Percentiles rank a stretch among this genome's conserved stretches.
phyloP scores from a whole-genome alignment of 2,113 vertebrate species.

The Speoplatyrhinus poulsoni region DNA sequence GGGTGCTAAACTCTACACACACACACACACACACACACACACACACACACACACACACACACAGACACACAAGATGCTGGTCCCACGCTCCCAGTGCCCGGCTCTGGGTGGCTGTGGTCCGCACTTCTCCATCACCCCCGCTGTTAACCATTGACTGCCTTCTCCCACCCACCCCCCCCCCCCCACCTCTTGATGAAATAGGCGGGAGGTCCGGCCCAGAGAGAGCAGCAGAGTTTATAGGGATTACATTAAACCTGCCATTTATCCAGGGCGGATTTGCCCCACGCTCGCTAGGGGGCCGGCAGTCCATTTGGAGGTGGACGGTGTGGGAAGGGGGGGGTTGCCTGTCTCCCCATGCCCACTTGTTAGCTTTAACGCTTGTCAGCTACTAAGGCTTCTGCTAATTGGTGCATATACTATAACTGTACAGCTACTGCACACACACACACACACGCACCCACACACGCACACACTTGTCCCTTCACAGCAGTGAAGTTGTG shows the following conservation, averaged over 20 bases:
- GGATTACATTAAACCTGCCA: conserved; percentile 78
- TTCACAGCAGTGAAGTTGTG: neutral
- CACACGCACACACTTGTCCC: neutral
- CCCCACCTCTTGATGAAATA: conserved; percentile 31
- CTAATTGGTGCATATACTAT: conserved; percentile 44
- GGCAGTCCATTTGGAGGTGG: conserved; percentile 54
- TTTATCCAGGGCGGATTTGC: conserved; percentile 69
- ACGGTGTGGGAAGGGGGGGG: conserved; percentile 20
- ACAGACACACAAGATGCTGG: conserved; percentile 53
- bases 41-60: neutral
- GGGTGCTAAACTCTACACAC: conserved; percentile 54
- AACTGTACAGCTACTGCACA: conserved; percentile 16
- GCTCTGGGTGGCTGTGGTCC: conserved; percentile 67
- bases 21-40: neutral
- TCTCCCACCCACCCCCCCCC: conserved; percentile 17
- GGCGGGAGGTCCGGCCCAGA: conserved; percentile 52
- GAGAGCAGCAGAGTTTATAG: conserved; percentile 71
- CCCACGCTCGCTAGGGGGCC: conserved; percentile 57
- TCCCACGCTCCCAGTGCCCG: conserved; percentile 72
- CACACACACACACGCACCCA: conserved; percentile 1
- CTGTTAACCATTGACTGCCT: conserved; percentile 68
- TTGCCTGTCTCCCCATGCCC: conserved; percentile 29
- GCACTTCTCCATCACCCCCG: conserved; percentile 59
- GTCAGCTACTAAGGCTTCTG: conserved; percentile 26
- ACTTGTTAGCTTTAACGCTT: conserved; percentile 37